Conservation (phyloP, 2,797 vertebrate genomes). For the Saxicola maurus region DNA sequence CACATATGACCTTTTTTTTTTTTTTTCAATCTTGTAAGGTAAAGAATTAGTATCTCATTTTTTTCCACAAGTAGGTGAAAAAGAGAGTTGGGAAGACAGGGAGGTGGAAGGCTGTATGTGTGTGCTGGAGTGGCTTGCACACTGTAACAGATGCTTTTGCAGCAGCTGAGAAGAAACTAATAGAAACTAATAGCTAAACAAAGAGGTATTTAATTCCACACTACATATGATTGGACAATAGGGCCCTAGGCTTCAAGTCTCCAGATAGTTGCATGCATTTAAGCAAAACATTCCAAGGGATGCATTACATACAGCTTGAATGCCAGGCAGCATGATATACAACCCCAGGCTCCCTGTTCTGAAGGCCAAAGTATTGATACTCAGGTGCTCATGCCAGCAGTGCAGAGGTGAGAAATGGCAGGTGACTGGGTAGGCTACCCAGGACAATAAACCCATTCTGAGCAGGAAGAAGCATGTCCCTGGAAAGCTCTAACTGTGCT, state of each 20-base stretch:
- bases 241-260: neutral
- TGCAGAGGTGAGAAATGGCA: neutral
- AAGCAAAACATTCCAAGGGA: slow-evolving; percentile 31
- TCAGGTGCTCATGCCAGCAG: neutral
- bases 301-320: slow-evolving; percentile 12
- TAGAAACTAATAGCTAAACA: slow-evolving; percentile 34
- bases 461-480: neutral
- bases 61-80: neutral
- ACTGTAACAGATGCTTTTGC: slow-evolving; percentile 24
- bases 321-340: neutral
- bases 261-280: neutral
- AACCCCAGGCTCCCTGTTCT: neutral
- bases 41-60: neutral
- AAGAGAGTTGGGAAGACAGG: neutral
- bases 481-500: neutral
- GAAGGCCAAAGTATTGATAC: neutral
- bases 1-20: neutral
- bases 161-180: slow-evolving; percentile 46
- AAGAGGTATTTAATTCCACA: slow-evolving; percentile 33
- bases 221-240: slow-evolving; percentile 4
- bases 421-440: neutral
- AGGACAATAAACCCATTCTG: neutral
- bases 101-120: neutral
- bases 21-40: neutral
- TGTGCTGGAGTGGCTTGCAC: neutral